A percentile compares a stretch with the other conserved stretches of the same genome.
Conservation (phyloP, 2,797 vertebrate species). For the Tadarida brasiliensis region DNA sequence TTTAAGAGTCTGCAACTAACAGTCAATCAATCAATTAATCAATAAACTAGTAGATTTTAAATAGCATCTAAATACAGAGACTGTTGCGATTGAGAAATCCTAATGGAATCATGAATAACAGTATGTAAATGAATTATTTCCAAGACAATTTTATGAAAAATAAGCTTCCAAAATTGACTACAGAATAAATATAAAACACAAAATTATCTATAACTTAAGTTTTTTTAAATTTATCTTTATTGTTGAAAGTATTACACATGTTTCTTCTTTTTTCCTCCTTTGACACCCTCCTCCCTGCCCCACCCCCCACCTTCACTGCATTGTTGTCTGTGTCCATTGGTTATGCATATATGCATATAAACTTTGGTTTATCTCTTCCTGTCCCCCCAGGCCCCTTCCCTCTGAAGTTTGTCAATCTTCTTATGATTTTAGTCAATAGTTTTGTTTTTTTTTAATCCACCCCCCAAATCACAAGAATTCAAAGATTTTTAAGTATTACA, state of each 20-base stretch:
- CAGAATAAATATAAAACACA: neutral
- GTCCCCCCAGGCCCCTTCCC: too few species aligned
- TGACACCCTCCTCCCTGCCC: too few species aligned
- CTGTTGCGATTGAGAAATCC: neutral
- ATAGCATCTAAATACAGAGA: neutral
- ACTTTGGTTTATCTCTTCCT: too few species aligned
- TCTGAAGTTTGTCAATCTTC: neutral
- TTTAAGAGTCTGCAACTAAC: neutral
- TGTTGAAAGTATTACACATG: too few species aligned
- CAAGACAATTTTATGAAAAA: neutral
- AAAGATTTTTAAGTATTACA: neutral
- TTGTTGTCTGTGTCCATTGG: too few species aligned
- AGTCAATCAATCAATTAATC: neutral
- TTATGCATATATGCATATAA: too few species aligned
- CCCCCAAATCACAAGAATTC: neutral
- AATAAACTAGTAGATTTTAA: neutral
- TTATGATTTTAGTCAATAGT: neutral
- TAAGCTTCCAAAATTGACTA: neutral
- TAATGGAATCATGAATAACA: neutral
- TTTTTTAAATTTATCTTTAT: too few species aligned
- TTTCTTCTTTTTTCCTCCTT: too few species aligned
- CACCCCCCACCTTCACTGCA: too few species aligned
- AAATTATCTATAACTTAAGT: neutral
- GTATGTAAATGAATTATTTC: slow-evolving; percentile 1
- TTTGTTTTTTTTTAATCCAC: neutral